These are phyloP conservation scores for Stegophylla sp. DNA, from an alignment of 2,888 invertebrate genomes.

Conservation along the genomic window DNA sequence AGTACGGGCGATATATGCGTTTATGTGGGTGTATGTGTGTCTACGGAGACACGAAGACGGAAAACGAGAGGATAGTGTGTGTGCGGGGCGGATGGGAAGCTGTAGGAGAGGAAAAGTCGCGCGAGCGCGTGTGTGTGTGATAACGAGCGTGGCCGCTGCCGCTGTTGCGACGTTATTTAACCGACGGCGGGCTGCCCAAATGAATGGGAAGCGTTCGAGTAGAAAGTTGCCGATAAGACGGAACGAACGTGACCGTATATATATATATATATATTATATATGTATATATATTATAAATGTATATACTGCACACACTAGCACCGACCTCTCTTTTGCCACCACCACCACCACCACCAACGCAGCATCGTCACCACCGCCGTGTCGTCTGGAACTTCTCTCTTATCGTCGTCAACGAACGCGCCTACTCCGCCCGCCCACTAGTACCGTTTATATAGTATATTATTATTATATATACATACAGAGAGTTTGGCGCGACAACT, in stretches of 20 bases:
- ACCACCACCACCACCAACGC: not conserved
- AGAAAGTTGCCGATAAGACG: slow-evolving; percentile 59
- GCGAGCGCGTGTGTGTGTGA: slow-evolving; percentile 44
- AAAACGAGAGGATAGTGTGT: not conserved
- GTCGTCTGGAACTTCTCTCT: slow-evolving; percentile 32
- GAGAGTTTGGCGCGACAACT: slow-evolving; percentile 50
- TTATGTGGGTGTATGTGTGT: not conserved
- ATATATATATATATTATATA: slow-evolving; percentile 35
- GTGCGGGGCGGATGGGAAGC: not conserved
- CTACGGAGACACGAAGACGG: not conserved
- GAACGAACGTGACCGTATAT: slow-evolving; percentile 35
- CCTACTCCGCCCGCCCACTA: slow-evolving; percentile 1
- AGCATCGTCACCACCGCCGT: not conserved
- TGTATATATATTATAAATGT: slow-evolving; percentile 1
- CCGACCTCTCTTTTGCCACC: not conserved
- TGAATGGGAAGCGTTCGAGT: slow-evolving; percentile 57
- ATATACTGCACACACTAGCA: not conserved
- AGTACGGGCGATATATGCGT: not conserved
- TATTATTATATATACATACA: no score
- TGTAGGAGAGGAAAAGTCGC: slow-evolving; percentile 1
- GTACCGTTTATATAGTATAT: not conserved
- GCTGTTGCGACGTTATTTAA: slow-evolving; percentile 46
- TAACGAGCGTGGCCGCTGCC: slow-evolving; percentile 52
- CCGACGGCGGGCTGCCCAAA: slow-evolving; percentile 46
- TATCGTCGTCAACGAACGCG: slow-evolving; percentile 32